Base-by-base conservation (phyloP, 2,888 invertebrate genomes). In the Eupeodes latifasciatus region DNA sequence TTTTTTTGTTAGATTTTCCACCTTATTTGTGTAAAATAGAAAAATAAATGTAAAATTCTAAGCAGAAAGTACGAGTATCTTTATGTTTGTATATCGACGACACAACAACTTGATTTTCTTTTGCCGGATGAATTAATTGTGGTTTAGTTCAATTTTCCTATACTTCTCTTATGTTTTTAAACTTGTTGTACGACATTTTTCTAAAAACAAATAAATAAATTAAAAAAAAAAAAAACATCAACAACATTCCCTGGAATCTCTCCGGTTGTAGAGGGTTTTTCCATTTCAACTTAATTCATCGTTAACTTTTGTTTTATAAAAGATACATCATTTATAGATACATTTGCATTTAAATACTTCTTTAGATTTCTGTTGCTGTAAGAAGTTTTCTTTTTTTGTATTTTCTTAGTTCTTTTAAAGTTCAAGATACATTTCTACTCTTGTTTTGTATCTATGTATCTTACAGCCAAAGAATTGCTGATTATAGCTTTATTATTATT, bases 51-150 rank as follows among this genome's bases (percentile, higher is more conserved):
- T 40, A 40, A 7, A 72, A 57, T 19, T 40, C 49, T 57, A 59
- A 12, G 12, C 12, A 11, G 19, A 27, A 49, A 49, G 62, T 55
- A 69, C 53, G 49, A 72, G 36, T 64, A 64, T 47, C 59, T n/a
- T 1, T 12, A 75, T 57, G 67, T n/a, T 1, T 12, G 71, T 57
- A 67, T 81, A 74, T 84, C 69, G 87, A 85, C 81, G 85, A 82
- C 27, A 85, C 81, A 85, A 85, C 88, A 89, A 89, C 89, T 89
- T 89, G 89, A 89, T 89, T 89, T 85, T 85, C 81, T 79, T 85
- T 67, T 76, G 72, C 81, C 89, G 82, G 89, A 89, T 89, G 89
- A 89, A 85, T 89, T 89, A 89, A 89, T 89, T 89, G 89, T 85
- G 81, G 55, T 81, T 84, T 66, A 19, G 76, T 88, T 81, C 19